These are phyloP conservation scores for Actinostola sp. DNA, from an alignment of 92 coral and sea anemone species.

Conservation along the genomic window DNA sequence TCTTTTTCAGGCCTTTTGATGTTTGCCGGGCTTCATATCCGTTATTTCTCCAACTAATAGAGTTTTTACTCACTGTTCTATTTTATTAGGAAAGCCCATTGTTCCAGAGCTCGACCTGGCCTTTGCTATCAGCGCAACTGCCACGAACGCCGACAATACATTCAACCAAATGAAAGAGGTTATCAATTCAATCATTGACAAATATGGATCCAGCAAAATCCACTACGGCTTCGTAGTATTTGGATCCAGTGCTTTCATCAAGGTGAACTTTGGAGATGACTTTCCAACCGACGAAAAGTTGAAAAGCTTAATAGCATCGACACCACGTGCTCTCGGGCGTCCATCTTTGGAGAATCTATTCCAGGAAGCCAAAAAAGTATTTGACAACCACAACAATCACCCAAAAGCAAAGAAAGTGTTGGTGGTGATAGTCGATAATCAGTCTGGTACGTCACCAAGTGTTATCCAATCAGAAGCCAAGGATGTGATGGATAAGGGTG, in stretches of 20 bases:
- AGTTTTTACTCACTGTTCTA: too few species aligned
- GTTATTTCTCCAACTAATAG: too few species aligned
- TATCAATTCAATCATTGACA: slow-evolving; percentile 55
- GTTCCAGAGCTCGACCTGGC: slow-evolving; percentile 65
- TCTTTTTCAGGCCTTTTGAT: too few species aligned
- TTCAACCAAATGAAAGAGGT: slow-evolving; percentile 62
- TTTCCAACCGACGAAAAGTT: slow-evolving; percentile 38
- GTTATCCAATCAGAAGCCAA: slow-evolving; percentile 47
- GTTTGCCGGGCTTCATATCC: too few species aligned
- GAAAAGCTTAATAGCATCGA: slow-evolving; percentile 10
- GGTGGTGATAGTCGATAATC: slow-evolving; percentile 59
- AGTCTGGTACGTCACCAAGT: slow-evolving; percentile 43
- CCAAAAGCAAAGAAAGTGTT: slow-evolving; percentile 66
- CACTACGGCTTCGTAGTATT: slow-evolving; percentile 66
- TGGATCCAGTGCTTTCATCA: slow-evolving; percentile 50
- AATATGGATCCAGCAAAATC: slow-evolving; percentile 56
- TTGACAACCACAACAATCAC: slow-evolving; percentile 43
- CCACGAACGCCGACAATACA: slow-evolving; percentile 25
- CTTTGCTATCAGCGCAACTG: slow-evolving; percentile 67
- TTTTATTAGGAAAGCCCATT: slow-evolving; percentile 51
- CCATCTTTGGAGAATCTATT: slow-evolving; percentile 51
- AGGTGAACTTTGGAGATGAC: slow-evolving; percentile 45
- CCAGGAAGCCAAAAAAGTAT: slow-evolving; percentile 42
- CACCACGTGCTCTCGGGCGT: slow-evolving; percentile 27
- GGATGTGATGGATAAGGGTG: slow-evolving; percentile 49